Conservation (phyloP, 2,113 vertebrate genomes). For the Hemiscyllium ocellatum region DNA sequence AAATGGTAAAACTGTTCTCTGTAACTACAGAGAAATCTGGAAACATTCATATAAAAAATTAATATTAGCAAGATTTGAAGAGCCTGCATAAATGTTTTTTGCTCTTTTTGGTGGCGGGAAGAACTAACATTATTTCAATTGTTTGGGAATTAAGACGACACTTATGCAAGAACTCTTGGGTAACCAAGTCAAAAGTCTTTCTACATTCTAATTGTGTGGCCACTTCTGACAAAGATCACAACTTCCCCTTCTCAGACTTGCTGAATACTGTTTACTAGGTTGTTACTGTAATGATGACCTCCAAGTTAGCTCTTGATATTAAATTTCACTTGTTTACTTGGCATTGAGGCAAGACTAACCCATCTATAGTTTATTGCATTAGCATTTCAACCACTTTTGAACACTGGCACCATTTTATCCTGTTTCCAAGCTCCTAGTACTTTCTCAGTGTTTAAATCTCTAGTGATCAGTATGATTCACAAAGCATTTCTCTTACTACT, state of each 20-base stretch:
- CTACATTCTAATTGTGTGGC: neutral
- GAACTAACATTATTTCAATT: neutral
- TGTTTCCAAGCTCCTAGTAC: neutral
- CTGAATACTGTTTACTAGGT: neutral
- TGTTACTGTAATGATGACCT: neutral
- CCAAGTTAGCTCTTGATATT: neutral
- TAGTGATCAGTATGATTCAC: neutral
- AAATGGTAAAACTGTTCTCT: neutral
- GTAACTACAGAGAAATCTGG: neutral
- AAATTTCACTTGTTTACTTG: neutral
- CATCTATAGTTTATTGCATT: neutral
- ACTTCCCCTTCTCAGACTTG: neutral
- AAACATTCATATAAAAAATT: neutral
- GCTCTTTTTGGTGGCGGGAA: neutral
- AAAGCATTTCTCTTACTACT: neutral
- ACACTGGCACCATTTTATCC: neutral
- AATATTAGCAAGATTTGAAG: neutral
- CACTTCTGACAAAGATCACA: neutral
- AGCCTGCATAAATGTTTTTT: neutral
- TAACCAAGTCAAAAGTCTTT: neutral
- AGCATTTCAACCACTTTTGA: neutral
- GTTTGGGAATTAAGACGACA: neutral
- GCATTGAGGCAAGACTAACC: neutral
- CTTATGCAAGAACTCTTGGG: neutral
- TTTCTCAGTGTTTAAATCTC: neutral